Evolutionary conservation across 2,797 vertebrate genomes (phyloP), one percentile per base, ranked within the genome.

Genomic region (Parauchenoglanis punctatus): DNA sequence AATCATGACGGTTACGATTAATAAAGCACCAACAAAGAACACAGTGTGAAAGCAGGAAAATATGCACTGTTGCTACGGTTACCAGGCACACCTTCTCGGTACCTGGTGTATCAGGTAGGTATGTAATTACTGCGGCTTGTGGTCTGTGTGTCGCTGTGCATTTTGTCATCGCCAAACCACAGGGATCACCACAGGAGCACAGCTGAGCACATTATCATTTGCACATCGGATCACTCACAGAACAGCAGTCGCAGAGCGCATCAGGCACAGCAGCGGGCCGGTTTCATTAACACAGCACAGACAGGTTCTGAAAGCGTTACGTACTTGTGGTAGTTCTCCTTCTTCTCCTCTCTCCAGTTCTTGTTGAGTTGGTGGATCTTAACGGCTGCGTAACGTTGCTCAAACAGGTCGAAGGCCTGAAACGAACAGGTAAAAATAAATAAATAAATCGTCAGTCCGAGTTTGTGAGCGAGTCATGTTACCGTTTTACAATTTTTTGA

Each of bases 351-450:
- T 91, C 98, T 97, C 98, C 98, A 99, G 96, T 98, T 99, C 95
- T 99, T 99, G 95, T 99, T 99, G 92, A 99, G 97, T 91, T 99
- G 98, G 93, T 99, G 98, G 93, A 99, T 99, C 96, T 99, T 99
- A 93, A 99, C 98, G 92, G 98, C 98, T 90, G 98, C 98, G 0
- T 99, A 99, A 91, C 98, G 97, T 95, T 99, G 98, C 94, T 99
- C 98, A 92, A 98, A 98, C 92, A 99, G 95, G 96, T 99, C 98
- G 95, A 99, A 99, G 86, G 98, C 98, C 98, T 99, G 90, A 88
- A 52, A 28, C 65, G 25, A 68, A 56, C 86, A 59, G 91, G 2
- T 20, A 56, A 44, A n/a, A 20, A 75, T 1, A 28, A 75, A 25
- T 35, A 75, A 70, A 73, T 46, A 12, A 49, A 6, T 72, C 68